These are phyloP conservation scores for Haliclystus octoradiatus DNA, from an alignment of 30 jellyfish, hydroid and myxozoan species.

Conservation along the genomic window DNA sequence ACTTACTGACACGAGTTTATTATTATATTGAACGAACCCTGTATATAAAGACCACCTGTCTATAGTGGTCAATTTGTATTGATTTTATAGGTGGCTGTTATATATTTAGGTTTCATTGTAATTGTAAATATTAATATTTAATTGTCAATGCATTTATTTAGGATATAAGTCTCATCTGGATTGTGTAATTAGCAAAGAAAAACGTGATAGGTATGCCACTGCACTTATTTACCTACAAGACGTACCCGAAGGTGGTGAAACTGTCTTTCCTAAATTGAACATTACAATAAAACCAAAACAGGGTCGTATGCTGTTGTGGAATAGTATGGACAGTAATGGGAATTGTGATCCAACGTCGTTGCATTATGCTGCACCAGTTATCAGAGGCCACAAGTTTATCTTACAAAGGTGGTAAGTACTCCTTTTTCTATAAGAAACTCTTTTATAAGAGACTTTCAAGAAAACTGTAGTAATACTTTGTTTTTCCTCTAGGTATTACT, in stretches of 20 bases:
- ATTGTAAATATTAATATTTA: too few relatives aligned
- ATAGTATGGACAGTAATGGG: conserved; percentile 64
- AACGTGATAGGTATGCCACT: conserved; percentile 73
- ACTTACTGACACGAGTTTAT: too few relatives aligned
- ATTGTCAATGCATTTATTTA: too few relatives aligned
- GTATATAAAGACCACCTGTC: too few relatives aligned
- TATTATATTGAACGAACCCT: too few relatives aligned
- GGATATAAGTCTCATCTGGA: conserved; percentile 76
- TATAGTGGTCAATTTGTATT: too few relatives aligned
- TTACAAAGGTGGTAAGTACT: conserved; percentile 80
- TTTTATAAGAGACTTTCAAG: neutral
- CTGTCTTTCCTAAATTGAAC: conserved; percentile 52
- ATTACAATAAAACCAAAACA: conserved; percentile 54
- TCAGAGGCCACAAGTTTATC: conserved; percentile 50
- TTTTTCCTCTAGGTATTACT: conserved; percentile 59
- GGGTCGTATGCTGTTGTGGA: conserved; percentile 81
- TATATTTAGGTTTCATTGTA: too few relatives aligned
- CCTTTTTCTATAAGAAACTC: neutral
- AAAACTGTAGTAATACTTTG: neutral
- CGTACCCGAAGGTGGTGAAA: conserved; percentile 79
- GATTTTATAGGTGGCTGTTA: too few relatives aligned
- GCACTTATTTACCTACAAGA: conserved; percentile 62
- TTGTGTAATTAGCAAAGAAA: conserved; percentile 45
- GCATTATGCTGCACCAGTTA: conserved; percentile 82
- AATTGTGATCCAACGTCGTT: conserved; percentile 64